These are phyloP conservation scores for Florisuga fusca DNA, from an alignment of 2,797 vertebrate genomes.

Conservation along the genomic window DNA sequence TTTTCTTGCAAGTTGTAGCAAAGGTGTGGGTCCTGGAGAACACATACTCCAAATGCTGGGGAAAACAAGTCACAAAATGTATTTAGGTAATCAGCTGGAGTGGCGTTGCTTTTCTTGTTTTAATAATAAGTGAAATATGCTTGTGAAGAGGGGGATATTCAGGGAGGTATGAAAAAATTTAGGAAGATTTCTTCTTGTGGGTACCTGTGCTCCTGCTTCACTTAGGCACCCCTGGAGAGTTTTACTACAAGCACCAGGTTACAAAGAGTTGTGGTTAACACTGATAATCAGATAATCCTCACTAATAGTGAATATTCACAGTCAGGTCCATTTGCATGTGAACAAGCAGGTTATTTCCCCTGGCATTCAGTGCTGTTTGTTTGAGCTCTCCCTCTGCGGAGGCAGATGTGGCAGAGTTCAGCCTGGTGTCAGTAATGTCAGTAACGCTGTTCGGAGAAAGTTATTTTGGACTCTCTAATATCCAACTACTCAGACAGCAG, in stretches of 20 bases:
- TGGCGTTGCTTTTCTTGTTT: slow-evolving; percentile 20
- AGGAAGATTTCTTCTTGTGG: not conserved
- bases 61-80: slow-evolving; percentile 5
- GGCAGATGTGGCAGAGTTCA: slow-evolving; percentile 35
- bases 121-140: not conserved
- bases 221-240: not conserved
- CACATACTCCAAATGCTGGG: not conserved
- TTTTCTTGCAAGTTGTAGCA: slow-evolving; percentile 25
- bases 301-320: not conserved
- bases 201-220: not conserved
- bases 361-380: not conserved
- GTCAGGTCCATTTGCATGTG: not conserved
- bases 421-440: not conserved
- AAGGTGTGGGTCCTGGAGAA: not conserved
- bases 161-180: not conserved
- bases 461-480: slow-evolving; percentile 16
- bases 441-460: not conserved
- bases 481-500: not conserved
- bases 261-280: not conserved
- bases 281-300: not conserved
- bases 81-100: not conserved
- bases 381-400: not conserved
- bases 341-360: not conserved
- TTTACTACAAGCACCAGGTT: not conserved
- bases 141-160: not conserved